Conservation (phyloP, 2,888 invertebrate species). For the Julus scanicus region DNA sequence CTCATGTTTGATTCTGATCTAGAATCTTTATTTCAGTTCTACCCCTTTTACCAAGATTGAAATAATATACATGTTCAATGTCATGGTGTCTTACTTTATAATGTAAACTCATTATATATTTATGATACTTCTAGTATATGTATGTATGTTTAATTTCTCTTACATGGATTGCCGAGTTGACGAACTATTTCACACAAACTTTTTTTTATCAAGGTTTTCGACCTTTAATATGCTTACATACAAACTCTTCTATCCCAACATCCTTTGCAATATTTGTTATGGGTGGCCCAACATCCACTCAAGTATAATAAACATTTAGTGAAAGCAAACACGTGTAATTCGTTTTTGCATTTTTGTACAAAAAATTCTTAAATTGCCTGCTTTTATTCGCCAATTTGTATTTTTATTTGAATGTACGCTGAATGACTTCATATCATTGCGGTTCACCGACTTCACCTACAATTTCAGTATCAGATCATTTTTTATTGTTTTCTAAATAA, state of each 20-base stretch:
- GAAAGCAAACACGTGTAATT: not conserved
- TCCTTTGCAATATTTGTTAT: not conserved
- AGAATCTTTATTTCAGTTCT: not conserved
- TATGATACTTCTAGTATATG: no score
- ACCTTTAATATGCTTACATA: not conserved
- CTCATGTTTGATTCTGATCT: not conserved
- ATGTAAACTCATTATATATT: no score
- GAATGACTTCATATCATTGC: not conserved
- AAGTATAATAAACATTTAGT: slow-evolving; percentile 9
- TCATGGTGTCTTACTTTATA: no score
- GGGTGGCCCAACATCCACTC: not conserved
- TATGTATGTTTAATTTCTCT: not conserved
- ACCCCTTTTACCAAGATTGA: no score
- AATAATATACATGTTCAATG: no score
- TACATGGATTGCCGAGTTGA: not conserved
- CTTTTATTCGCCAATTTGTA: not conserved
- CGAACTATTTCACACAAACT: not conserved
- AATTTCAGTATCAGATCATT: no score
- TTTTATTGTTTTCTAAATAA: not conserved
- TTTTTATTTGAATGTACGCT: not conserved
- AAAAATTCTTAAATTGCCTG: not conserved
- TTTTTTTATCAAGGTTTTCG: slow-evolving; percentile 9
- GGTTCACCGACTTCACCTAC: no score
- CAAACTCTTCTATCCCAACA: not conserved
- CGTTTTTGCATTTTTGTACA: not conserved